Evolutionary conservation across 1,140 invertebrate species (phyloP), one percentile per base, ranked within the genome.

Genomic region (Pseudomyrmex concolor): DNA sequence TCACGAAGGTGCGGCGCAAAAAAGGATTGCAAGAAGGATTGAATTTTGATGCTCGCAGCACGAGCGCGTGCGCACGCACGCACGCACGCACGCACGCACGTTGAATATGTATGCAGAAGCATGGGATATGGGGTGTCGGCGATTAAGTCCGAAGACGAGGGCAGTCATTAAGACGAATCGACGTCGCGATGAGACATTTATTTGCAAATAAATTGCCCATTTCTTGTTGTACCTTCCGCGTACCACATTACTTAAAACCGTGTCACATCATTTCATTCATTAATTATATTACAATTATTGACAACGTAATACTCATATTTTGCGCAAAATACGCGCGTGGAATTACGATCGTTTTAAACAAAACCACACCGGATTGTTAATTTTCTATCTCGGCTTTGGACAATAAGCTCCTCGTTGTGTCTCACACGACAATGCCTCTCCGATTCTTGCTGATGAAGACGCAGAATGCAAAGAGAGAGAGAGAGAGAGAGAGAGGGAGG

Each of bases 31-130:
- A 76, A 67, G 34, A 50, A 22, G 19, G 57, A 25, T 13, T 72
- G 73, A 89, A 82, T 86, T 85, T 59, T 17, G 70, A 82, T 82
- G 77, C 67, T 88, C 85, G 72, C 83, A 86, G 86, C 81, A 86
- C 73, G 86, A 82, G 86, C 84, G 77, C 78, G 86, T 66, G 76
- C 77, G 54, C 51, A 25, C 54, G 54, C 54, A 59, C 34, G 68
- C 59, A 55, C 22, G 64, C 45, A 25, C 34, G 71, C 70, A 34
- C 84, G 64, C 89, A 81, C 81, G 87, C 86, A 86, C 90, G 87
- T 93, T 93, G 91, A 93, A 94, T 94, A 94, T 93, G 93, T 94
- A 94, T 93, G 93, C 93, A 94, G 91, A 90, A n/a, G 87, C 89
- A 25, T 25, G 9, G 71, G 71, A 86, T 86, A 93, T 94, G 92